Evolutionary conservation across 1,140 invertebrate species (phyloP).

Genomic region (Tetragnatha versicolor): DNA sequence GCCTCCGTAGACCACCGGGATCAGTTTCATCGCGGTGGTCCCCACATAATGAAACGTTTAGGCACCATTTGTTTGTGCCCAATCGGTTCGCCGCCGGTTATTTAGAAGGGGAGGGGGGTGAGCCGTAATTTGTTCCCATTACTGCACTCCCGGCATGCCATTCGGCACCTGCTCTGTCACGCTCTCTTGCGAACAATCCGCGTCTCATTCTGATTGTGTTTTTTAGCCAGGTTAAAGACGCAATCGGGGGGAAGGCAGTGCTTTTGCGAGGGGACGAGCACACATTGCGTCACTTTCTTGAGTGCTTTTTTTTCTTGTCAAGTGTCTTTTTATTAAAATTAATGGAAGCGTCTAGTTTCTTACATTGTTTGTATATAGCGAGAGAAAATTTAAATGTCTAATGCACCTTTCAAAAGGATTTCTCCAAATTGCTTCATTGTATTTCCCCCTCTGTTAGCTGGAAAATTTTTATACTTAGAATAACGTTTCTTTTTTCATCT

Average conservation of each 20-base stretch:
- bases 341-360: too few species aligned
- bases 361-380: too few species aligned
- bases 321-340: too few species aligned
- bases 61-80: conserved; percentile 43
- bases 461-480: too few species aligned
- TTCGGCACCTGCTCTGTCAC: conserved; percentile 47
- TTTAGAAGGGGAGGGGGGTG: conserved; percentile 20
- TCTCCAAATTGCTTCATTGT: too few species aligned
- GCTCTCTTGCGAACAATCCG: background rate
- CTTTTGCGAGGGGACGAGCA: background rate
- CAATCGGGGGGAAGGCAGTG: too few species aligned
- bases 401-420: too few species aligned
- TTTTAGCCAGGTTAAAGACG: conserved; percentile 12
- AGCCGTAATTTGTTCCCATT: conserved; percentile 48
- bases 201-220: background rate
- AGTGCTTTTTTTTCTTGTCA: too few species aligned
- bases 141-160: conserved; percentile 40
- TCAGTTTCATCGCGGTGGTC: conserved; percentile 3
- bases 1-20: conserved; percentile 18
- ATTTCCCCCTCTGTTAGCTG: too few species aligned
- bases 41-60: conserved; percentile 42
- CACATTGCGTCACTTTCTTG: too few species aligned
- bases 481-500: too few species aligned
- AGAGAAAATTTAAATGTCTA: too few species aligned
- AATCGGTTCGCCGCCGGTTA: conserved; percentile 31